Evolutionary conservation across 2,888 invertebrate genomes (phyloP), one percentile per base, ranked within the genome.

Genomic region (Germaria angustata): DNA sequence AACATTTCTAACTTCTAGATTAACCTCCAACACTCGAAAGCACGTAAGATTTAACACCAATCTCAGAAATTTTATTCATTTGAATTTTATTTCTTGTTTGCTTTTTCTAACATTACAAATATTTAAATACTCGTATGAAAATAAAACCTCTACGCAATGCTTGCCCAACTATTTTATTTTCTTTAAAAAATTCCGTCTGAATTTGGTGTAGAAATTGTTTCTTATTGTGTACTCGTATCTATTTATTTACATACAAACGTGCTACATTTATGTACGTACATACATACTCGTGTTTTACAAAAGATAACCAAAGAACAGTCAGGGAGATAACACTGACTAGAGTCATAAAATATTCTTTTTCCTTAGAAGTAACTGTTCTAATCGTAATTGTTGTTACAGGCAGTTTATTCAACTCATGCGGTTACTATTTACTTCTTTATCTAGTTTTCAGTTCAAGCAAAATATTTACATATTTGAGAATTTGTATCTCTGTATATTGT

Each of bases 401-500:
- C 53, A 28, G 17, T 46, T 36, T 2, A 44, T 34, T 46, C 49
- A 63, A 28, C n/a, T 51, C 57, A 20, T 15, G 32, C 46, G 13
- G 36, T 71, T 57, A 39, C 49, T 44, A 44, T 34, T 53, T 51
- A 8, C 22, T 53, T 71, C 9, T 51, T 63, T 78, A 69, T 71
- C 61, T 46, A n/a, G 34, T 41, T 44, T 73, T 44, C 34, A 49
- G 34, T 65, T 51, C 24, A 36, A 75, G 28, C 20, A 86, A 86
- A 87, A 87, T 88, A 88, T 88, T 88, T 88, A 88, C 88, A 87
- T 86, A 87, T 87, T 87, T 85, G 81, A 84, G 86, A 85, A 85
- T 82, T 84, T 80, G 80, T 77, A 80, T 81, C 36, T 61, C 77
- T 63, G 13, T 46, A 8, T 28, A 17, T 66, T 15, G 15, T 4